Conservation (phyloP, 2,797 vertebrate genomes). For the Lepus oiostolus region DNA sequence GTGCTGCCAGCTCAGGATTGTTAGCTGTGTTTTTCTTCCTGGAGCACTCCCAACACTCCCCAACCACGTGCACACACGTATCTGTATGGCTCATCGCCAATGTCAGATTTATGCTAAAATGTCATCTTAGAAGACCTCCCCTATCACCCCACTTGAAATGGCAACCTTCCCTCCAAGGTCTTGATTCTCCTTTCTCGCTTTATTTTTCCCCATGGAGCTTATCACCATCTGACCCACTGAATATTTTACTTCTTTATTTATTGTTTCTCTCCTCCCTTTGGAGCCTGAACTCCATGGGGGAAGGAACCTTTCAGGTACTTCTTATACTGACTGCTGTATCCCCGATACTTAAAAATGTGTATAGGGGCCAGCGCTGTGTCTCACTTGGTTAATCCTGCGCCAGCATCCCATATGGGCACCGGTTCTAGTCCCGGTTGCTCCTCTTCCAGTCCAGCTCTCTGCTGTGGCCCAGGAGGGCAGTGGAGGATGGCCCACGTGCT, state of each 20-base stretch:
- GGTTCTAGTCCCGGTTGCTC: too few relatives aligned
- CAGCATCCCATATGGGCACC: too few relatives aligned
- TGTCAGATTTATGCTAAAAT: not conserved
- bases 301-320: not conserved
- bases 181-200: not conserved
- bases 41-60: not conserved
- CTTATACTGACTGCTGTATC: not conserved
- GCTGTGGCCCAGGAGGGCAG: too few relatives aligned
- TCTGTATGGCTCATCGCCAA: not conserved
- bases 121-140: not conserved
- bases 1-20: too few relatives aligned
- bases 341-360: not conserved
- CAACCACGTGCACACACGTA: not conserved
- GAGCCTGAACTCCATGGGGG: not conserved
- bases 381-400: too few relatives aligned
- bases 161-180: not conserved
- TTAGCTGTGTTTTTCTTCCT: not conserved
- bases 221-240: not conserved
- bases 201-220: not conserved
- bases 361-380: not conserved
- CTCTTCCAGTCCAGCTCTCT: too few relatives aligned
- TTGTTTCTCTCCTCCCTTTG: not conserved
- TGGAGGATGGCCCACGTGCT: too few relatives aligned
- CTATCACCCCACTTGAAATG: not conserved
- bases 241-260: conserved; percentile 10